These are phyloP conservation scores for Polypterus senegalus DNA, from an alignment of 2,113 vertebrate species.

Conservation along the genomic window DNA sequence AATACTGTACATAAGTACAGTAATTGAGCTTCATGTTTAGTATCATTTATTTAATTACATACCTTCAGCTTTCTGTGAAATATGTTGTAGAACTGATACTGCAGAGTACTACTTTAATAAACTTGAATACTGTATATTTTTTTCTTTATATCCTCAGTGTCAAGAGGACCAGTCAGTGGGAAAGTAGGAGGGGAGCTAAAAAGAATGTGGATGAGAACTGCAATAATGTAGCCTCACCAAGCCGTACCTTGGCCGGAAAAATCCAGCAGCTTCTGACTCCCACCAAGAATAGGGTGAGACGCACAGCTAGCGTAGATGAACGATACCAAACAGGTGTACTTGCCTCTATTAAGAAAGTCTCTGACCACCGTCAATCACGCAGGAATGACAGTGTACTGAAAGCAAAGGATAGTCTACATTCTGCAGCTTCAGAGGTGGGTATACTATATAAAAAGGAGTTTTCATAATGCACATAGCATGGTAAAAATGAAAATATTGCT, in stretches of 20 bases:
- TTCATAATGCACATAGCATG: too few relatives aligned
- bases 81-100: too few relatives aligned
- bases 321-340: conserved; percentile 24
- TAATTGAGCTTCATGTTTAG: too few relatives aligned
- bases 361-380: conserved; percentile 48
- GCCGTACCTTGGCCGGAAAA: conserved; percentile 58
- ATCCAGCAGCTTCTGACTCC: conserved; percentile 81
- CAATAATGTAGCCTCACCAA: conserved; percentile 42
- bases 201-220: conserved; percentile 43
- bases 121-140: too few relatives aligned
- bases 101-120: too few relatives aligned
- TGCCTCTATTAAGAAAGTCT: conserved; percentile 21
- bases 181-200: conserved; percentile 15
- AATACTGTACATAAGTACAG: too few relatives aligned
- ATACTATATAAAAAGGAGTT: too few relatives aligned
- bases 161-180: conserved; percentile 4
- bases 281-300: conserved; percentile 41
- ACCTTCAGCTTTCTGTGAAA: too few relatives aligned
- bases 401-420: conserved; percentile 67
- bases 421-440: conserved; percentile 71
- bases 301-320: conserved; percentile 38
- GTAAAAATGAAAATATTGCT: too few relatives aligned
- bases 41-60: too few relatives aligned
- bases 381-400: conserved; percentile 56
- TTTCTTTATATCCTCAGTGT: too few relatives aligned